Base-by-base conservation (phyloP, 2,888 invertebrate species). In the Orthonevra nobilis region DNA sequence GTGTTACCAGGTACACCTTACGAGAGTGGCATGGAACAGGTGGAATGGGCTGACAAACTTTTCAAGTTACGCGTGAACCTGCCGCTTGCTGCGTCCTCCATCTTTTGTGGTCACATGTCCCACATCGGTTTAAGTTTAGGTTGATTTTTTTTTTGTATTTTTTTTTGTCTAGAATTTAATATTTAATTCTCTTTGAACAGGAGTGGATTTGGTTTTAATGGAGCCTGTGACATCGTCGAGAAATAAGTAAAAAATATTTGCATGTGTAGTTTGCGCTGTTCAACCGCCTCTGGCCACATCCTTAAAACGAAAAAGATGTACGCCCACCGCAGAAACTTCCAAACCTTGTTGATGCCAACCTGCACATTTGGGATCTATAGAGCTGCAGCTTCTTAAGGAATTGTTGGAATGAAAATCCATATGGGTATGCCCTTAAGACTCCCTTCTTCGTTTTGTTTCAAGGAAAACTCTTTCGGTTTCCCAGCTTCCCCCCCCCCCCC, bases 381-480 rank as follows among this genome's bases (percentile, higher is more conserved):
- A 44, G 28, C 34, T 56, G 28, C 12, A 20, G 17, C 48, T 54
- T 10, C 46, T 50, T 48, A 38, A 60, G 52, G 46, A 61, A 68
- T 74, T 68, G 38, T 38, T 32, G 52, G 36, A 68, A 54, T 54
- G 61, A 54, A 40, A 61, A 61, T 61, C 52, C 74, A 54, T 74
- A 44, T 60, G 56, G 34, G 46, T 34, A 38, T 58, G 36, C 38
- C 32, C 73, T 36, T 23, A 23, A 58, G 68, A 50, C 40, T 32
- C 48, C 42, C 48, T 48, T 50, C 26, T 50, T 40, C 12, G 26
- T 72, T 48, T 54, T 63, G 23, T 46, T 42, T 26, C 5, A 56
- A 40, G 30, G 40, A 30, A 72, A 60, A 32, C 19, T 60, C 10
- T 9, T 17, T 46, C 15, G 46, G n/a, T n/a, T 32, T 32, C 58